Conservation (phyloP, 2,888 invertebrate genomes). For the Sinelater perroti region DNA sequence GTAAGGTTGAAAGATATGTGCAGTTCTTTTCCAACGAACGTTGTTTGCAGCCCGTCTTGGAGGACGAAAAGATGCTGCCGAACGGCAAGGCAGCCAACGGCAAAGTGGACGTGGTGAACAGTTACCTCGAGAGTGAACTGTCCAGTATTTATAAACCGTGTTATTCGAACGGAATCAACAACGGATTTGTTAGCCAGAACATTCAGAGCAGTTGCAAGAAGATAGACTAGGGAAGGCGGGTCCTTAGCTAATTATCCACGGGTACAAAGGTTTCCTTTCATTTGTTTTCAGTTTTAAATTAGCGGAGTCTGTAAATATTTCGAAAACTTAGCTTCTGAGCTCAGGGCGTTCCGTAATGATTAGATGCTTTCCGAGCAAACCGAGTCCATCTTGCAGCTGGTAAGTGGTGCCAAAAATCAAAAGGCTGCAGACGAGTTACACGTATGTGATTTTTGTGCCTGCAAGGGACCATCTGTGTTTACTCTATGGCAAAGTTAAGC, state of each 20-base stretch:
- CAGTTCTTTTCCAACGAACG: too few species aligned
- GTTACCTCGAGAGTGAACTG: conserved; percentile 65
- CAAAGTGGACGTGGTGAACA: conserved; percentile 60
- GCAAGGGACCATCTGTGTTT: conserved; percentile 27
- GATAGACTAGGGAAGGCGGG: conserved; percentile 38
- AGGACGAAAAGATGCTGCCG: conserved; percentile 50
- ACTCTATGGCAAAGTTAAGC: conserved; percentile 13
- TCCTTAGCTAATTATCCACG: conserved; percentile 10
- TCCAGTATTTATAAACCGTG: conserved; percentile 68
- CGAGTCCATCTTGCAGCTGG: background rate
- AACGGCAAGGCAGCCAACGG: conserved; percentile 45
- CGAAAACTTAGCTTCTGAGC: conserved; percentile 12
- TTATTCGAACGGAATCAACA: conserved; percentile 71
- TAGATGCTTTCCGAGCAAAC: conserved; percentile 2
- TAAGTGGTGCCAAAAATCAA: conserved; percentile 24
- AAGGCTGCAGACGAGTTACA: too few species aligned
- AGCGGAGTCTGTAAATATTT: conserved; percentile 2
- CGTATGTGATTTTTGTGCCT: conserved; percentile 25
- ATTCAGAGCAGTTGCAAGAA: conserved; percentile 46
- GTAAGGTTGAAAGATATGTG: too few species aligned
- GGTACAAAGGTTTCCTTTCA: conserved; percentile 18
- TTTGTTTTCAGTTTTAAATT: background rate
- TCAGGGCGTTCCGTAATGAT: too few species aligned
- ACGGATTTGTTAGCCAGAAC: conserved; percentile 65
- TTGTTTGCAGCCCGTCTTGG: conserved; percentile 72